Evolutionary conservation across 2,113 vertebrate genomes (phyloP), one percentile per base, ranked within the genome.

Genomic region (Tursiops truncatus): DNA sequence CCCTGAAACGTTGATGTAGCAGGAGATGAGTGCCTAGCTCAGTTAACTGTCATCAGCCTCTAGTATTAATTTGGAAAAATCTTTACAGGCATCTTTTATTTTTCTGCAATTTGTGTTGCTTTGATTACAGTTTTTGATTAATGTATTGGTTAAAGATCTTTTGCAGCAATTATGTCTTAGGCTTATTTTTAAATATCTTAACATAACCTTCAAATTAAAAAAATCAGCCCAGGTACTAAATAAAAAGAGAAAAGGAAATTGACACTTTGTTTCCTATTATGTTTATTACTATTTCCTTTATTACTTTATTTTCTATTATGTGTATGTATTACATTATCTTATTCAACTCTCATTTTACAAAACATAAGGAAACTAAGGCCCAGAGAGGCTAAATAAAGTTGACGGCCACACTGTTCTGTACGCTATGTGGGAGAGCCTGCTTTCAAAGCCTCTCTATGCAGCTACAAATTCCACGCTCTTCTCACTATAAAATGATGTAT

Each of bases 301-400:
- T 47, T 74, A 86, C 44, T 74, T 91, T 86, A 71, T 80, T 96
- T 95, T 23, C 44, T 63, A 8, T 77, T 70, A 36, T 38, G 10
- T 21, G 5, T 56, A 68, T n/a, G 4, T 58, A 88, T 44, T 73
- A 67, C 9, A 33, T 31, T 50, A 74, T 26, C 36, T 77, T 53
- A 89, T 58, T 81, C 56, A 91, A 88, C n/a, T 50, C 20, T 89
- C 47, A 70, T 73, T 88, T 96, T 92, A 91, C 8, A 93, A 96
- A 90, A 92, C 26, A 23, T 65, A 89, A 86, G n/a, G 80, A 96
- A 80, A 96, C 28, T 92, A 81, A 97, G 74, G 50, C 82, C 74
- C 86, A 97, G 63, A 86, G 73, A 94, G n/a, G 50, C 80, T 95
- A 87, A 85, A 77, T 56, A 92, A 90, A 95, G 80, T 76, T 74